Percentiles rank a stretch among this genome's conserved stretches.
These are phyloP conservation scores for Chaetophractus vellerosus DNA, from an alignment of 2,797 vertebrate genomes.

Conservation along the genomic window DNA sequence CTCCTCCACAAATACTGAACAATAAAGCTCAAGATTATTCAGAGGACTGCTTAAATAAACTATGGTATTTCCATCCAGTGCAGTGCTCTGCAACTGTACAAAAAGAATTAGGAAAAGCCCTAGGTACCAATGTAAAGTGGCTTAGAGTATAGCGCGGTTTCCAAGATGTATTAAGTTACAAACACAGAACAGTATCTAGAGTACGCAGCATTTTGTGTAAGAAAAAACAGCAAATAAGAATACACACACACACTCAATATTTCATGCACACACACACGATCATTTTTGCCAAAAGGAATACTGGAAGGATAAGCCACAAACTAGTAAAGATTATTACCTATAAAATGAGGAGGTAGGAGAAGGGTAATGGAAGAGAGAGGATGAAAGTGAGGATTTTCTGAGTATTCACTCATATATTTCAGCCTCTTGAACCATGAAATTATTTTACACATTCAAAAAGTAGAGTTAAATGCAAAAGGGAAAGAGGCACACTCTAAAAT, in stretches of 20 bases:
- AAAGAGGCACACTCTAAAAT: neutral
- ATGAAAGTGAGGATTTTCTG: neutral
- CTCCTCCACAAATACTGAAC: neutral
- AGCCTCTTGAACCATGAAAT: neutral
- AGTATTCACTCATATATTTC: neutral
- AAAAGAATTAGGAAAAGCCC: neutral
- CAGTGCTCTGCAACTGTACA: neutral
- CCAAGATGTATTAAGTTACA: neutral
- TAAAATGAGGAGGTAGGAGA: neutral
- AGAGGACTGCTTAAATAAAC: neutral
- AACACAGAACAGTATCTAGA: neutral
- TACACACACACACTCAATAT: neutral
- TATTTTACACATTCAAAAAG: neutral
- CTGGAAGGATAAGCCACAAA: neutral
- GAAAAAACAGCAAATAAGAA: neutral
- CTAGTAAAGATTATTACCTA: neutral
- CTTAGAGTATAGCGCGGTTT: neutral
- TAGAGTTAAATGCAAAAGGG: neutral
- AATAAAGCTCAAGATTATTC: neutral
- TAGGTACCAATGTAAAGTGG: neutral
- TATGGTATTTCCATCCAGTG: neutral
- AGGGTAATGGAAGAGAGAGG: neutral
- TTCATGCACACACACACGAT: neutral
- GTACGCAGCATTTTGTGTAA: neutral
- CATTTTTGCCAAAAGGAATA: constrained; percentile 36